These are phyloP conservation scores for Gallinago paraguaiae DNA, from an alignment of 2,113 vertebrate genomes.

Conservation along the genomic window DNA sequence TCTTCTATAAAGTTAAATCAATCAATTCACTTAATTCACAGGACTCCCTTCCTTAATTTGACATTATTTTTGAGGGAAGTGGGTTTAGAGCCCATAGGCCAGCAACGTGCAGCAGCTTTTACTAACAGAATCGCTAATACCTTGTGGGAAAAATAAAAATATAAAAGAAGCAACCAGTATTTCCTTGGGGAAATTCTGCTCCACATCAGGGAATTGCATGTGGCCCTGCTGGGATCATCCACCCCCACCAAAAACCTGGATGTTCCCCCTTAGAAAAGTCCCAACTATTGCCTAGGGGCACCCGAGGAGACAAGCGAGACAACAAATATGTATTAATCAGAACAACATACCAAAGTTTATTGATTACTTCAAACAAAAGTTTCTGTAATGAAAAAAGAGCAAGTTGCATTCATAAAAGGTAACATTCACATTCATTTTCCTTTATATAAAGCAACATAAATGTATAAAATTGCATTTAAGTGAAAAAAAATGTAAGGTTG, in stretches of 20 bases:
- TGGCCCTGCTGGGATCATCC: accelerated
- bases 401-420: constrained; percentile 81
- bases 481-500: constrained; percentile 72
- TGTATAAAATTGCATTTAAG: constrained; percentile 79
- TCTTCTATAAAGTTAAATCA: background rate
- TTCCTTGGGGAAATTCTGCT: background rate
- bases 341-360: constrained; percentile 86
- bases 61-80: background rate
- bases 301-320: background rate
- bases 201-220: background rate
- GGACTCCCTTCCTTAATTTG: background rate
- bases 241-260: background rate
- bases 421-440: constrained; percentile 79
- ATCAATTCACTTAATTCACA: background rate
- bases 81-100: background rate
- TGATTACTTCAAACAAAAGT: constrained; percentile 80
- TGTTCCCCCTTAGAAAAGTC: background rate
- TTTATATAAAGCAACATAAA: constrained; percentile 79
- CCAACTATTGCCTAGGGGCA: background rate
- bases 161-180: background rate
- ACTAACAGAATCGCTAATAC: background rate
- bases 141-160: background rate
- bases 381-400: constrained; percentile 79
- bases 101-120: background rate
- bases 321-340: constrained; percentile 58